Evolutionary conservation across 2,888 invertebrate genomes (phyloP).

Genomic region (Drosophila seclusa): DNA sequence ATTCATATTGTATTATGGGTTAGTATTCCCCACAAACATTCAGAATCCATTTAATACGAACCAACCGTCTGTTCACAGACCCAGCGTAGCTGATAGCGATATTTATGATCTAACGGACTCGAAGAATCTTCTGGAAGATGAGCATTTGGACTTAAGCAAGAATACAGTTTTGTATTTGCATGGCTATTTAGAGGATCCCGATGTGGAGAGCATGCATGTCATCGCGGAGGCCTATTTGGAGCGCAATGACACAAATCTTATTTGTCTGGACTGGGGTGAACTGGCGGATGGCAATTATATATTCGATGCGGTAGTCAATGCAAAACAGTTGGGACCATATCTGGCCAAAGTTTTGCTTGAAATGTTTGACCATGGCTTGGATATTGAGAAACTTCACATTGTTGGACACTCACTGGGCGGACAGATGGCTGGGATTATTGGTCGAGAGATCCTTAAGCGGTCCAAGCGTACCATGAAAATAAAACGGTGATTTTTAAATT

Average conservation of each 20-base stretch:
- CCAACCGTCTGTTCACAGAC: constrained; percentile 55
- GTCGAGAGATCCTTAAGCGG: constrained; percentile 73
- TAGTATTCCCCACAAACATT: constrained; percentile 23
- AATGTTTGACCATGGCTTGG: constrained; percentile 81
- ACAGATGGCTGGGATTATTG: constrained; percentile 83
- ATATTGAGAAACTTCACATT: constrained; percentile 81
- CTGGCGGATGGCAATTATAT: constrained; percentile 84
- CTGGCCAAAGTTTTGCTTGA: constrained; percentile 78
- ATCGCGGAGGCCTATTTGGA: constrained; percentile 83
- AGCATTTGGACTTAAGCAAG: constrained; percentile 83
- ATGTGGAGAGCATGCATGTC: constrained; percentile 87
- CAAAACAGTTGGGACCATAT: constrained; percentile 80
- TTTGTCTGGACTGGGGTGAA: constrained; percentile 84
- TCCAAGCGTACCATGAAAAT: constrained; percentile 61
- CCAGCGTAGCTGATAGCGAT: constrained; percentile 76
- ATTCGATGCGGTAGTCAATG: constrained; percentile 83
- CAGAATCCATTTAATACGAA: background rate
- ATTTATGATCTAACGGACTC: constrained; percentile 78
- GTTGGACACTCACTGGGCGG: constrained; percentile 84
- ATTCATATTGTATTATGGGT: constrained; percentile 82
- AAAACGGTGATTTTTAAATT: constrained; percentile 49
- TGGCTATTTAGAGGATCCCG: constrained; percentile 87
- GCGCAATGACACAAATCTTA: constrained; percentile 81
- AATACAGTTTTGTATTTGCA: constrained; percentile 87
- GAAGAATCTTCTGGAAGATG: constrained; percentile 69